Base-by-base conservation (phyloP, 2,888 invertebrate genomes). In the Dicycla oo region DNA sequence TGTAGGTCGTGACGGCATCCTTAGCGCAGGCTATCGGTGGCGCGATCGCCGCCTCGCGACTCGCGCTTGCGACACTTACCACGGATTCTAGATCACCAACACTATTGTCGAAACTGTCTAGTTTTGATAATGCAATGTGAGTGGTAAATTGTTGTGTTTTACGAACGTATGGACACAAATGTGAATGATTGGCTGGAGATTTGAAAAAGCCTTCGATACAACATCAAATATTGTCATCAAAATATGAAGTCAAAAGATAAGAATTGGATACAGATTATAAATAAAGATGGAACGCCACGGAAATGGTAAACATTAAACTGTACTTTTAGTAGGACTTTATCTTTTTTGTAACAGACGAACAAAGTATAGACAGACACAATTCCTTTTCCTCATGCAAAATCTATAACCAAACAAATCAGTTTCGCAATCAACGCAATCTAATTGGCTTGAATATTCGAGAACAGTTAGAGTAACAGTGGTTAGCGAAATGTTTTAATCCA, bases 401-500 rank as follows among this genome's bases (percentile, higher is more conserved):
- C 75, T 80, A 83, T 81, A 82, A 79, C 58, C 38, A 68, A 80
- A 79, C 49, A 78, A 73, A 80, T 80, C 69, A 49, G 80, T 71
- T 79, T 82, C 66, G 60, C 69, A 82, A 81, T 81, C 80, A 82
- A 66, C 69, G 49, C 65, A 57, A 79, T 82, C 83, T 82, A 81
- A 82, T 79, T 82, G 81, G 75, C 56, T 64, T 34, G 69, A 66
- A 82, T 78, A 82, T 71, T 86, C 80, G 80, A 86, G 79, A 82
- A 84, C 65, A 69, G 69, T 72, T 79, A 75, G 84, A 75, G 49
- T 65, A 64, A 62, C 80, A 69, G 80, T 56, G 63, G 71, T 75
- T 72, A 65, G 80, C 79, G 75, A 87, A 87, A 88, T 87, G 84
- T 88, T 88, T 89, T 86, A 89, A 88, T 90, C 84, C 86, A 72